Base-by-base conservation (phyloP, 1,140 invertebrate genomes). In the Microplitis mediator region DNA sequence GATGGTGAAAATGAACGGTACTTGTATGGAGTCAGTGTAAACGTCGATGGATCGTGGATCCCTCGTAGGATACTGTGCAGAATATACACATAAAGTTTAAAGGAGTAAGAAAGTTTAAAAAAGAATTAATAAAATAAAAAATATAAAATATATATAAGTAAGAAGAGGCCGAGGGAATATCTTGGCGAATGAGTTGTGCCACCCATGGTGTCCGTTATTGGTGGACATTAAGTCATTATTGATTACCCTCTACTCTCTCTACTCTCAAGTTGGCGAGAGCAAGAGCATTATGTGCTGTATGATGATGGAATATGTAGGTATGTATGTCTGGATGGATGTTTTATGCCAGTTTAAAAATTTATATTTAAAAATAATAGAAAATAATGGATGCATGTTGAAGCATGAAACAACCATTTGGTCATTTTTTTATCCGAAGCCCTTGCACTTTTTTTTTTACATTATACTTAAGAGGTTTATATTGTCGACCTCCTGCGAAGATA, bases 191-290 rank as follows among this genome's bases (percentile, higher is more conserved):
- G 54, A 54, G 60, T 72, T 35, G 79, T 79, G 80, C 84, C 84
- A 84, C 83, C 84, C 82, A 85, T 84, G 82, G 82, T 84, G 83
- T 83, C 82, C 77, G 82, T 85, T 85, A 84, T 84, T 85, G 83
- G 76, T 80, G 79, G 84, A 85, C 82, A 85, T 85, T 84, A 84
- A 84, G 83, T 85, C 82, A 85, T 85, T 85, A 85, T 85, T 84
- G 84, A 85, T 85, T 83, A 84, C 82, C 79, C 78, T 80, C 74
- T 78, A 72, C 69, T 45, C 39, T 9, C 6, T 45, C 23, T 9
- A 45, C 39, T 45, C 39, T 45, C 23, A 23, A 23, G 23, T 2
- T 45, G 39, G 78, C 76, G 82, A 76, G 77, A 76, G 77, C 80
- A 77, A 13, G 39, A 45, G 6, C 39, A 45, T 45, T 6, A 45